These are phyloP conservation scores for Erebia epiphron DNA, from an alignment of 2,888 invertebrate species.

Conservation along the genomic window DNA sequence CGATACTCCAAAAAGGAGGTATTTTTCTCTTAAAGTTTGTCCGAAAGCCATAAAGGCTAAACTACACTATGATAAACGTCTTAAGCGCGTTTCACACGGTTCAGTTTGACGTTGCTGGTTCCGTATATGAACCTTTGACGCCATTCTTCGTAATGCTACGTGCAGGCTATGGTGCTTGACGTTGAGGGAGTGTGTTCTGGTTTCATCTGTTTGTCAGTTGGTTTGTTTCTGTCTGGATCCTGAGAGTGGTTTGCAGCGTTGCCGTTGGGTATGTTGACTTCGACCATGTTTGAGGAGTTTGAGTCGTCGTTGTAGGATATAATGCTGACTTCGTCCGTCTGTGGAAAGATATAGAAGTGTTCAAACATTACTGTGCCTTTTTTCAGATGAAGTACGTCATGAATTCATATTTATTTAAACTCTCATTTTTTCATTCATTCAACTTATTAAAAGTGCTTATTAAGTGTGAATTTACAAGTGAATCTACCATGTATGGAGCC, in stretches of 20 bases:
- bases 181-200: constrained; percentile 56
- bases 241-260: constrained; percentile 36
- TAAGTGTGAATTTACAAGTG: too few relatives aligned
- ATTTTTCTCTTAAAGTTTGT: not conserved
- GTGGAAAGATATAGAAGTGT: constrained; percentile 33
- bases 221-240: constrained; percentile 41
- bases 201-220: constrained; percentile 44
- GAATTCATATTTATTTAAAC: too few relatives aligned
- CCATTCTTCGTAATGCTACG: constrained; percentile 77
- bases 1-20: constrained; percentile 8
- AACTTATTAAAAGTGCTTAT: too few relatives aligned
- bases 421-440: too few relatives aligned
- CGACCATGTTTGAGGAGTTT: constrained; percentile 72
- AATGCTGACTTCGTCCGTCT: constrained; percentile 73
- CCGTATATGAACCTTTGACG: constrained; percentile 73
- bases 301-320: constrained; percentile 77
- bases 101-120: constrained; percentile 52
- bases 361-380: too few relatives aligned
- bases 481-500: too few relatives aligned
- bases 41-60: constrained; percentile 17
- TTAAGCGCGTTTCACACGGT: constrained; percentile 52
- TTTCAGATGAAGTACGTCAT: too few relatives aligned
- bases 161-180: constrained; percentile 66
- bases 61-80: constrained; percentile 35
- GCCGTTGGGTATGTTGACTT: constrained; percentile 64